Percentiles rank a stretch among this genome's conserved stretches.
Evolutionary conservation across 2,888 invertebrate genomes (phyloP).

Genomic region (Epicampocera succincta): DNA sequence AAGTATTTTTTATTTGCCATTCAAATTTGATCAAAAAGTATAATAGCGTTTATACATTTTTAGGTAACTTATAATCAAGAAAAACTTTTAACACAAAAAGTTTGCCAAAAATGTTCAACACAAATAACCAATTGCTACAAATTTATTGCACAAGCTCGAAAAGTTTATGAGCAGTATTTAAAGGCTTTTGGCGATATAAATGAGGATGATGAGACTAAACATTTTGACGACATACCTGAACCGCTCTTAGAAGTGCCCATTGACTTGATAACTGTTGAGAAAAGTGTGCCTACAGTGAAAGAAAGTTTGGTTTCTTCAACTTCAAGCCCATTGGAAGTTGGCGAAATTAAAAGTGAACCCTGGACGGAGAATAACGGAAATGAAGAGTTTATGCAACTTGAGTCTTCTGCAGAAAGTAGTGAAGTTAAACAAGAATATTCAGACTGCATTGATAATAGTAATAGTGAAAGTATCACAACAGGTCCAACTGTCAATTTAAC

Average conservation of each 20-base stretch:
- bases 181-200: not conserved
- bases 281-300: constrained; percentile 1
- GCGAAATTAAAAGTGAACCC: constrained; percentile 49
- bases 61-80: constrained; percentile 41
- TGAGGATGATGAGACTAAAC: constrained; percentile 10
- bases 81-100: constrained; percentile 52
- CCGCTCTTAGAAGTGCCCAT: constrained; percentile 57
- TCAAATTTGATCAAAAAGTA: not conserved
- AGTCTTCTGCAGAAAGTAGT: not conserved
- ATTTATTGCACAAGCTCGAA: constrained; percentile 50
- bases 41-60: not conserved
- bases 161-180: constrained; percentile 41
- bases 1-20: constrained; percentile 20
- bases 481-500: not conserved
- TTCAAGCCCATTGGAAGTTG: not conserved
- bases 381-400: constrained; percentile 5
- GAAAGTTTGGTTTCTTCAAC: constrained; percentile 8
- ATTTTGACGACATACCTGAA: constrained; percentile 50
- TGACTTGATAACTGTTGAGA: constrained; percentile 19
- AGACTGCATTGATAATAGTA: constrained; percentile 17
- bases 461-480: not conserved
- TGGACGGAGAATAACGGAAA: not conserved
- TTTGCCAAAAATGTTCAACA: constrained; percentile 62
- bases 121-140: constrained; percentile 55
- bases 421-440: constrained; percentile 41